phyloP scores from a whole-genome alignment of 2,113 vertebrate genomes.

The Pomatostomus ruficeps region DNA sequence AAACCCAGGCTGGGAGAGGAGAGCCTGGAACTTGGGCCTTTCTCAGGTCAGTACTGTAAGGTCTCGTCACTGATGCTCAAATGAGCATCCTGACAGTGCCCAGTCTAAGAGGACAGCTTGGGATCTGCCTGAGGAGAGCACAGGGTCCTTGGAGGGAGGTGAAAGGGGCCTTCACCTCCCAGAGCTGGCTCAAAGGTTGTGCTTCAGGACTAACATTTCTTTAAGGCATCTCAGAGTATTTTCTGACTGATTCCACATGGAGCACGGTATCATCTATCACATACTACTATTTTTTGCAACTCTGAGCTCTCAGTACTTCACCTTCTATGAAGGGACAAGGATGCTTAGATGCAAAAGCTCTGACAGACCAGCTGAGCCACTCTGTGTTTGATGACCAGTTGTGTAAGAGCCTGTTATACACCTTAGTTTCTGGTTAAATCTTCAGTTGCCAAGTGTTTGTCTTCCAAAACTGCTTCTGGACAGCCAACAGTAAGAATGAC shows the following conservation, averaged over 20 bases:
- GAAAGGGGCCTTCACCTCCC: neutral
- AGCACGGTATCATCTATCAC: neutral
- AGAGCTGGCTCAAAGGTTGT: neutral
- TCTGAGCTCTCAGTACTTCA: neutral
- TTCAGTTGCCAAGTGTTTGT: neutral
- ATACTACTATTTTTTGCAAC: neutral
- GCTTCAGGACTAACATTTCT: neutral
- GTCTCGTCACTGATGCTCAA: fast-evolving
- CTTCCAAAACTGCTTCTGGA: neutral
- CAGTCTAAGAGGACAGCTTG: neutral
- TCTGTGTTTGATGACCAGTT: neutral
- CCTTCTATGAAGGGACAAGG: neutral
- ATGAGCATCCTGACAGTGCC: neutral
- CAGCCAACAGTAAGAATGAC: neutral
- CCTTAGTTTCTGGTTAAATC: neutral
- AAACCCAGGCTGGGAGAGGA: neutral
- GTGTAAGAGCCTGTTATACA: neutral
- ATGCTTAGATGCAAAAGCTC: neutral
- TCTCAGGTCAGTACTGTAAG: neutral
- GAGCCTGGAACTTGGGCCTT: neutral
- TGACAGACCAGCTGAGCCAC: neutral
- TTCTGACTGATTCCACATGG: neutral
- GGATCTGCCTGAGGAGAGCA: neutral
- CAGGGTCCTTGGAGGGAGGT: neutral
- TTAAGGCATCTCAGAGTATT: neutral